Conservation (phyloP, 2,113 vertebrate genomes). For the Microtus ochrogaster region DNA sequence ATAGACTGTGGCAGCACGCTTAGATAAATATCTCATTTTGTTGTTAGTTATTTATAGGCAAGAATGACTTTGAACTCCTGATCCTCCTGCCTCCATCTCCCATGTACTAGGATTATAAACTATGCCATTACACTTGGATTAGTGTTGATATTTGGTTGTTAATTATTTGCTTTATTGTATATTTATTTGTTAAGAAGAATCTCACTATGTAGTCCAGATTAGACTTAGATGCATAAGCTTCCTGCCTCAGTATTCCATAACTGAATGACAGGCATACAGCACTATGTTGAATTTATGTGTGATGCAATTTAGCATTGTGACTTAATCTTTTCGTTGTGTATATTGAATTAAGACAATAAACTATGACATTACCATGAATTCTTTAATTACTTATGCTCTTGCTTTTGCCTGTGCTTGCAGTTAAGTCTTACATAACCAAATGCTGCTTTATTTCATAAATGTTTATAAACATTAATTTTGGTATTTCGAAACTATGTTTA, state of each 20-base stretch:
- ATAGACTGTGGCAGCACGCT: background rate
- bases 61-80: background rate
- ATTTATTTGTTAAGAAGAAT: background rate
- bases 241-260: background rate
- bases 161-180: background rate
- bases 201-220: background rate
- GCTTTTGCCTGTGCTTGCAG: background rate
- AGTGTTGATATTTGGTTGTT: background rate
- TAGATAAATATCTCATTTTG: background rate
- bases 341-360: background rate
- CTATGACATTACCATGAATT: background rate
- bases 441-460: background rate
- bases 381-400: slow-evolving; percentile 6
- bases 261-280: background rate
- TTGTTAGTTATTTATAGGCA: background rate
- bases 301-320: background rate
- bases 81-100: background rate
- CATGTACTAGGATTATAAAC: background rate
- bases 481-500: background rate
- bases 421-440: background rate
- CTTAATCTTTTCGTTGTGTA: background rate
- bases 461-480: background rate
- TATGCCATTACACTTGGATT: background rate
- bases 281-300: background rate
- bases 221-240: background rate